These are phyloP conservation scores for Bombus picipes DNA, from an alignment of 1,140 invertebrate species.

Conservation along the genomic window DNA sequence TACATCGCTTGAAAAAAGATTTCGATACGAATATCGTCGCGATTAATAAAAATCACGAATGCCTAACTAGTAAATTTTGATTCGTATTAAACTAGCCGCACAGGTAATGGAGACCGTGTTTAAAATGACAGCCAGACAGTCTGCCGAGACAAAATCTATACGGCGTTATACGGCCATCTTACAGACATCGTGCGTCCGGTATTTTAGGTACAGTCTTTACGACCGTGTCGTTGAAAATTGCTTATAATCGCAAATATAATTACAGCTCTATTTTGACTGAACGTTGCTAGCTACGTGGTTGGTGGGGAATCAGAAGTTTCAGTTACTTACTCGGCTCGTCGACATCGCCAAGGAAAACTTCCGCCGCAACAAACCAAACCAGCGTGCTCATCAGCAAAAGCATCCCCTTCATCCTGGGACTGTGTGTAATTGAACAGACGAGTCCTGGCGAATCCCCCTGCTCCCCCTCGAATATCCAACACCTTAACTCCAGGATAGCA, in stretches of 20 bases:
- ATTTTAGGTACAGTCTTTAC: too few species aligned
- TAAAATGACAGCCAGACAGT: too few species aligned
- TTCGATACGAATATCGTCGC: too few species aligned
- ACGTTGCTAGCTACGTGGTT: not conserved
- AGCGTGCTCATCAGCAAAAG: conserved; percentile 70
- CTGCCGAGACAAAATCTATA: too few species aligned
- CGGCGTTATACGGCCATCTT: too few species aligned
- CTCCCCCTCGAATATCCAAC: conserved; percentile 14
- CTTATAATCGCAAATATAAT: not conserved
- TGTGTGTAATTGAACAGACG: conserved; percentile 19
- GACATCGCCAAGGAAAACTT: conserved; percentile 66
- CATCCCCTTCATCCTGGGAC: conserved; percentile 63
- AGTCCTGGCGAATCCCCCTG: conserved; percentile 12
- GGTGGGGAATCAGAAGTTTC: conserved; percentile 42
- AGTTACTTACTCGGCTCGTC: conserved; percentile 75
- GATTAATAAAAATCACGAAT: too few species aligned
- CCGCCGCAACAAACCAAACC: conserved; percentile 65
- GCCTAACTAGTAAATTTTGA: too few species aligned
- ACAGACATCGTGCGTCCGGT: too few species aligned
- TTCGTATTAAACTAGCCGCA: too few species aligned
- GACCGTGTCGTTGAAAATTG: too few species aligned
- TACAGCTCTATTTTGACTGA: not conserved
- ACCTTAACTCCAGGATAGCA: conserved; percentile 39
- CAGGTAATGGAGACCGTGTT: too few species aligned
- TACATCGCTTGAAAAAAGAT: too few species aligned